Conservation (phyloP, 2,797 vertebrate species). For the Pangasius macronema region DNA sequence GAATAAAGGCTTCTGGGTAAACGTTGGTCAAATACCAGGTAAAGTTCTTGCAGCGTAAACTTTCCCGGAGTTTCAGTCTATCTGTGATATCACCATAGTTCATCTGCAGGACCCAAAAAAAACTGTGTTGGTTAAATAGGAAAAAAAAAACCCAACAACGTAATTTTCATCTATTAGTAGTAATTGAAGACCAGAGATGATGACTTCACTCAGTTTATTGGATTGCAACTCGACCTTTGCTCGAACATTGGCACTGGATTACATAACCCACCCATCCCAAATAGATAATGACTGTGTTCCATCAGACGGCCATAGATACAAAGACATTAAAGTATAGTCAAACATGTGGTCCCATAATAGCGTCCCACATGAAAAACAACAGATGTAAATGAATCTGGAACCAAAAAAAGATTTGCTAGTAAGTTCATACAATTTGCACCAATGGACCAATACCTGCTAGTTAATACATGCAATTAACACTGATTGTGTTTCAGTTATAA, state of each 20-base stretch:
- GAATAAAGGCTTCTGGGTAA: slow-evolving; percentile 93
- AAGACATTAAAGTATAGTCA: background rate
- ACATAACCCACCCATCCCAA: background rate
- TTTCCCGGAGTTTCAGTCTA: slow-evolving; percentile 84
- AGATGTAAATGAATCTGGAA: background rate
- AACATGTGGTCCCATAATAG: background rate
- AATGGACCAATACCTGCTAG: background rate
- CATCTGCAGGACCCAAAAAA: slow-evolving; percentile 68
- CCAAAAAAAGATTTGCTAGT: background rate
- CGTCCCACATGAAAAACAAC: background rate
- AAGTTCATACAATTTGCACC: background rate
- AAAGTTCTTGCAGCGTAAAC: slow-evolving; percentile 93
- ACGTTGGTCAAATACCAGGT: slow-evolving; percentile 93
- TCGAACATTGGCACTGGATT: background rate
- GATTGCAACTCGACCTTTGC: background rate
- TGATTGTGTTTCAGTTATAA: background rate
- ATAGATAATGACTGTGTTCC: background rate
- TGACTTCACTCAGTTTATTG: background rate
- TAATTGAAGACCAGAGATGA: background rate
- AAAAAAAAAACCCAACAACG: background rate
- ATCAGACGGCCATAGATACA: too few relatives aligned
- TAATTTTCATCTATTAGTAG: background rate
- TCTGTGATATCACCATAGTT: slow-evolving; percentile 89
- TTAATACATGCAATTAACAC: background rate
- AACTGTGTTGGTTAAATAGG: background rate